phyloP scores from a whole-genome alignment of 2,888 invertebrate species.

The Hirtodrosophila cameraria region DNA sequence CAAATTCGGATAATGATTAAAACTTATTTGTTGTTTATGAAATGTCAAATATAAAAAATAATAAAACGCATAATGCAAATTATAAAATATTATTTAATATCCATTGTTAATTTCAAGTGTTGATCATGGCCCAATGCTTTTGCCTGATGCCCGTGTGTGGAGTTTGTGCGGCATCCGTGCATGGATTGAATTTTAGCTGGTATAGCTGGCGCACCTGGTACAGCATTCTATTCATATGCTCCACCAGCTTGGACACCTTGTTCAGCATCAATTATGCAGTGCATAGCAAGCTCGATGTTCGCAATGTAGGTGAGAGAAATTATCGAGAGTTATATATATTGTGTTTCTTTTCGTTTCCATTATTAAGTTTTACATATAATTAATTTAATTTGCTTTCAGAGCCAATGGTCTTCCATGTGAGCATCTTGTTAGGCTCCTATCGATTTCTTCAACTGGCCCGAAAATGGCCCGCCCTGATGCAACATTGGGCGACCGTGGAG shows the following conservation, averaged over 20 bases:
- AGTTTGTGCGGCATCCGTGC: conserved; percentile 56
- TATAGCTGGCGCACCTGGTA: conserved; percentile 75
- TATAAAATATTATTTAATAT: too few relatives aligned
- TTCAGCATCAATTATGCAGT: conserved; percentile 64
- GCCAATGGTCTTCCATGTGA: conserved; percentile 80
- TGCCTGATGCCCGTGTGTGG: conserved; percentile 82
- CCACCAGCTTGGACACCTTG: conserved; percentile 64
- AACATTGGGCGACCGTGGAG: conserved; percentile 79
- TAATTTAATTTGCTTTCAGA: conserved; percentile 54
- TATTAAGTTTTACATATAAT: too few relatives aligned
- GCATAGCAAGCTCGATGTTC: conserved; percentile 68
- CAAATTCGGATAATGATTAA: too few relatives aligned
- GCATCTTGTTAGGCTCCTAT: conserved; percentile 69
- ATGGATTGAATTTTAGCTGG: conserved; percentile 82
- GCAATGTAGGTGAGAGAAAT: conserved; percentile 73
- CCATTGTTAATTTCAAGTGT: conserved; percentile 67
- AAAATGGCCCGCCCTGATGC: conserved; percentile 81
- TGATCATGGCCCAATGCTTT: conserved; percentile 81
- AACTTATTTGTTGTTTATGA: too few relatives aligned
- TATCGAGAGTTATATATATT: not conserved
- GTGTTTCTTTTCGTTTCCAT: not conserved
- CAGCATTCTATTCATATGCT: conserved; percentile 63
- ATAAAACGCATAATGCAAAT: too few relatives aligned
- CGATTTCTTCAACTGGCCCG: conserved; percentile 83
- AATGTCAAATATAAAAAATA: too few relatives aligned